Evolutionary conservation across 2,888 invertebrate genomes (phyloP).

Genomic region (Smittia sp.): DNA sequence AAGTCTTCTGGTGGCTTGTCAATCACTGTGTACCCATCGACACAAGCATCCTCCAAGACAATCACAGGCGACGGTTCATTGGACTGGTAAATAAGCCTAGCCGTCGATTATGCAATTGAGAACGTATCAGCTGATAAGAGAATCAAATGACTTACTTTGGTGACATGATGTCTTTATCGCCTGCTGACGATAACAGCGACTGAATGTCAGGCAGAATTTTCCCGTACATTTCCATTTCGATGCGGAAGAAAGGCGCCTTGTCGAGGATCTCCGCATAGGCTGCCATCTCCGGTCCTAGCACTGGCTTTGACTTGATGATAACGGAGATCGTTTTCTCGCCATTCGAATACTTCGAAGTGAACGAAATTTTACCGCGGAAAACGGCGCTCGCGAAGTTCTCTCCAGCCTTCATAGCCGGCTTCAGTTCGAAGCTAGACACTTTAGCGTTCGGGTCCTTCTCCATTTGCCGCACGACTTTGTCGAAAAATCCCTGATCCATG

Average conservation of each 20-base stretch:
- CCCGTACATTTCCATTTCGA: not conserved
- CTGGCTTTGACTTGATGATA: constrained; percentile 1
- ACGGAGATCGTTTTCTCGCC: not conserved
- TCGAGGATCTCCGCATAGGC: not conserved
- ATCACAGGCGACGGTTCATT: constrained; percentile 1
- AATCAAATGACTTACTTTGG: not conserved
- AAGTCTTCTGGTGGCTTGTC: constrained; percentile 46
- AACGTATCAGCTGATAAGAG: not conserved
- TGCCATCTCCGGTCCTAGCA: not conserved
- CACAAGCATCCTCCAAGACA: constrained; percentile 20
- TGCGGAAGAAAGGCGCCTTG: not conserved
- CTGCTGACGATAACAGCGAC: not conserved
- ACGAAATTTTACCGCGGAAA: not conserved
- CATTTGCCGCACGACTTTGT: not conserved
- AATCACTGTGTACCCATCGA: not conserved
- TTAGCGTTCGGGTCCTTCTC: not conserved
- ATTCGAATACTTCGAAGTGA: not conserved
- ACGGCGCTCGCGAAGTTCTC: constrained; percentile 18
- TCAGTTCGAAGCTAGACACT: not conserved
- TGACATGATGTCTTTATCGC: not conserved
- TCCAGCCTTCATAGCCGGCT: not conserved
- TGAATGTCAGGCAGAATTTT: constrained; percentile 4
- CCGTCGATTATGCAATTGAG: not conserved
- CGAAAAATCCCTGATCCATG: not conserved
- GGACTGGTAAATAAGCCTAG: not conserved